Base-by-base conservation (phyloP, 2,888 invertebrate genomes). In the Neuroscelio doddi region DNA sequence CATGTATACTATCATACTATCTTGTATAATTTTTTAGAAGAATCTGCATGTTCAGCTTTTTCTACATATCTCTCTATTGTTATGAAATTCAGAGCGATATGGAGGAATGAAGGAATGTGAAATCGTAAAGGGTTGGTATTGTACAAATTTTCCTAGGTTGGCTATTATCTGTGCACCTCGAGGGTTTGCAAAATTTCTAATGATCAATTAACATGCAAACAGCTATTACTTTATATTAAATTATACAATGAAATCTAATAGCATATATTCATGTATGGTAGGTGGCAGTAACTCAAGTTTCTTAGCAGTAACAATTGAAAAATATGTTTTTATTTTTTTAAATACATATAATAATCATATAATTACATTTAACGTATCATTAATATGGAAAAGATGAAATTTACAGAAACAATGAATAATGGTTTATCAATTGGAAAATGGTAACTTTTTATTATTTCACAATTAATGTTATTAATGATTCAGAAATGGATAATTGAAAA, bases 201-300 rank as follows among this genome's bases (percentile, higher is more conserved):
- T 78, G 80, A 80, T 81, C 82, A 80, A 83, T 82, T 82, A 83
- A 82, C 81, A 82, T 82, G 82, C 81, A 82, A 83, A 82, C 80
- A 80, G 73, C 78, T 77, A 80, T 81, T 81, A 82, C 77, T 80
- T 80, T 79, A 81, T 80, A 80, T 73, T 74, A 76, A 82, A 75
- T 79, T 76, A 66, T 72, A 64, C 73, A 71, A 72, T 74, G 71
- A 71, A 75, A 76, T 77, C 73, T 77, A 77, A 81, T 78, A 75
- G 75, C 74, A 74, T 76, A 74, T 74, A 61, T 62, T 51, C 51
- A 29, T 47, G 32, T 14, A 38, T 16, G 15, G 39, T 14, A 17
- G 34, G 17, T 24, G 39, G 41, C 44, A 51, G 51, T 62, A 57
- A 59, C 47, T 56, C 39, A 52, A 10, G 8, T 10, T 41, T 24